These are phyloP conservation scores for Rousettus madagascariensis DNA, from an alignment of 2,797 vertebrate species.

Conservation along the genomic window DNA sequence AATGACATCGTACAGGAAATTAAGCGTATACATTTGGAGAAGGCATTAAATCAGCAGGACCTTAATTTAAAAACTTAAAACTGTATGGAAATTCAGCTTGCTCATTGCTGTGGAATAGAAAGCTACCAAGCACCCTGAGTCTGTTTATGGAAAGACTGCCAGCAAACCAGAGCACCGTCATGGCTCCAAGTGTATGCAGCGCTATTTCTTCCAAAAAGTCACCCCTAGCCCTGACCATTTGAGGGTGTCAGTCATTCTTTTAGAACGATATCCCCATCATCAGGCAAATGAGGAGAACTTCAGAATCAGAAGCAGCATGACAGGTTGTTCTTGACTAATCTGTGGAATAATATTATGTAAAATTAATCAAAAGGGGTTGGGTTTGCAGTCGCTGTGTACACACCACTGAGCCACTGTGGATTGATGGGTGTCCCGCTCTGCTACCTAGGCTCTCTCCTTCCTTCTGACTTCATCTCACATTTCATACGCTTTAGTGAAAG, in stretches of 20 bases:
- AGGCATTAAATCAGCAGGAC: conserved; percentile 90
- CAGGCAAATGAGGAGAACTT: background rate
- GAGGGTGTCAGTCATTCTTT: conserved; percentile 40
- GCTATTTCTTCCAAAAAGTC: conserved; percentile 68
- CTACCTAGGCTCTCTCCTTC: background rate
- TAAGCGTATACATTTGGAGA: conserved; percentile 87
- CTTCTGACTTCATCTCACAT: conserved; percentile 8
- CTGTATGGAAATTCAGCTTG: conserved; percentile 88
- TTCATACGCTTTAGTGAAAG: conserved; percentile 57
- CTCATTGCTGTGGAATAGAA: conserved; percentile 85
- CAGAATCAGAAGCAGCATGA: background rate
- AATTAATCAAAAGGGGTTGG: conserved; percentile 61
- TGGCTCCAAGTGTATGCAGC: conserved; percentile 58
- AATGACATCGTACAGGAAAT: conserved; percentile 89
- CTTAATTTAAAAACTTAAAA: conserved; percentile 90
- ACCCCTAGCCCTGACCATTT: conserved; percentile 60
- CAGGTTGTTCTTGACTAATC: conserved; percentile 65
- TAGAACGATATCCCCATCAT: background rate
- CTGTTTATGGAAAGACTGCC: conserved; percentile 82
- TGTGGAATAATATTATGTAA: conserved; percentile 64
- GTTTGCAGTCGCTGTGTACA: conserved; percentile 52
- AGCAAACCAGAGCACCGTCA: conserved; percentile 72
- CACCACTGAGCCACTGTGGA: conserved; percentile 28
- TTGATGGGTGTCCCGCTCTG: background rate
- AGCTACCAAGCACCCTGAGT: conserved; percentile 79